These are phyloP conservation scores for Drosophila littoralis DNA, from an alignment of 1,140 invertebrate genomes.

Conservation along the genomic window DNA sequence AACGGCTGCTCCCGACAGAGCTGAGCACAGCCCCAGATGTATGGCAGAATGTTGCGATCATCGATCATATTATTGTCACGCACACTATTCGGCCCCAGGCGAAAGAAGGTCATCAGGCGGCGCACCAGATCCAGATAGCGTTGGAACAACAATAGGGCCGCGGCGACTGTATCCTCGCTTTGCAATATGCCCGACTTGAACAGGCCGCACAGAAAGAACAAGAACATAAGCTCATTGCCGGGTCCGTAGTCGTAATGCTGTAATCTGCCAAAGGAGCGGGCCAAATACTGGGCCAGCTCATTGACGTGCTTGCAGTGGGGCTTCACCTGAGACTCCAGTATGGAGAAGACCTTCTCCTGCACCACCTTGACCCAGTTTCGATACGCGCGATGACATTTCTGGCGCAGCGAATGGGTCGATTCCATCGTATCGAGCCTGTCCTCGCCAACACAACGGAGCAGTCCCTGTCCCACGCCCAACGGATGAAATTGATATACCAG, in stretches of 20 bases:
- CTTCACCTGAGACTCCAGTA: slow-evolving; percentile 33
- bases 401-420: slow-evolving; percentile 3
- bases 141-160: slow-evolving; percentile 46
- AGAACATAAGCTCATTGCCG: slow-evolving; percentile 60
- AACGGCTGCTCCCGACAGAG: slow-evolving; percentile 39
- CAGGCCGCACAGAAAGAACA: slow-evolving; percentile 57
- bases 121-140: slow-evolving; percentile 53
- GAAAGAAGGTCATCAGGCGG: slow-evolving; percentile 29
- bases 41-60: slow-evolving; percentile 48
- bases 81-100: not conserved
- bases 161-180: slow-evolving; percentile 47
- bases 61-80: slow-evolving; percentile 27
- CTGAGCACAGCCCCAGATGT: slow-evolving; percentile 61
- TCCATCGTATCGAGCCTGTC: not conserved
- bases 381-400: slow-evolving; percentile 21
- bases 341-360: slow-evolving; percentile 31
- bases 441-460: not conserved
- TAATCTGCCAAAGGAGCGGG: slow-evolving; percentile 44
- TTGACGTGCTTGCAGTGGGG: slow-evolving; percentile 48
- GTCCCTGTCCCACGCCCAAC: slow-evolving; percentile 12
- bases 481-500: slow-evolving; percentile 30
- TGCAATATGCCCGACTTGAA: slow-evolving; percentile 45
- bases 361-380: slow-evolving; percentile 39
- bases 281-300: slow-evolving; percentile 61
- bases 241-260: slow-evolving; percentile 32